Evolutionary conservation across 1,140 invertebrate species (phyloP), one percentile per base, ranked within the genome.

Genomic region (Sarcophaga bullata): DNA sequence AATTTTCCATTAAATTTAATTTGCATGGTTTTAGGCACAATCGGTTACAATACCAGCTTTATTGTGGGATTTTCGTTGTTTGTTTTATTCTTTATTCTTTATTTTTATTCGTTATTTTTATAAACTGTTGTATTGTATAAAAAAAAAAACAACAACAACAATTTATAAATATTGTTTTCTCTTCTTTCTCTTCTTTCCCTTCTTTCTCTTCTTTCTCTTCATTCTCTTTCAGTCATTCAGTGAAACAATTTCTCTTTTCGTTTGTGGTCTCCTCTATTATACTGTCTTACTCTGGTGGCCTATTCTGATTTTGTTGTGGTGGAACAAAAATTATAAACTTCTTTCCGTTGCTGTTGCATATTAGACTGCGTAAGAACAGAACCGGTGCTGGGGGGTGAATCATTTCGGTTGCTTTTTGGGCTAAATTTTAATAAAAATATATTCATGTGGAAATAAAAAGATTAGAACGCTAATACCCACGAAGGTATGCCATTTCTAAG

Each of bases 1-100:
- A 83, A 83, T 80, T 80, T 81, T 83, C 82, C 82, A 81, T 83
- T 81, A 83, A 83, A 83, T 83, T 83, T 83, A 83, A 83, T 83
- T 83, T 83, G 78, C 82, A 83, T 83, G 82, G 82, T 83, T 83
- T 83, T 83, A 83, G 82, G 82, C 62, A 62, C 72, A 73, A 83
- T 73, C 75, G 80, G 48, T 78, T 78, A 78, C 48, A 78, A 78
- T 78, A 78, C 75, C 75, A 50, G 75, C 75, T 78, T 78, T 52
- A 78, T 48, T 50, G 50, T 52, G 48, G 75, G 75, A 50, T 52
- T 78, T 78, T 78, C 13, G 17, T 78, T 19, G 50, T 47, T 8
- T 25, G 19, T 1, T 68, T 7, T 68, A 5, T 68, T 19, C 19
- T 68, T 19, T 68, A 19, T 52, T 52, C 6, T 52, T 37, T 37